Evolutionary conservation across 2,888 invertebrate species (phyloP).

Genomic region (Pristionchus maxplancki): DNA sequence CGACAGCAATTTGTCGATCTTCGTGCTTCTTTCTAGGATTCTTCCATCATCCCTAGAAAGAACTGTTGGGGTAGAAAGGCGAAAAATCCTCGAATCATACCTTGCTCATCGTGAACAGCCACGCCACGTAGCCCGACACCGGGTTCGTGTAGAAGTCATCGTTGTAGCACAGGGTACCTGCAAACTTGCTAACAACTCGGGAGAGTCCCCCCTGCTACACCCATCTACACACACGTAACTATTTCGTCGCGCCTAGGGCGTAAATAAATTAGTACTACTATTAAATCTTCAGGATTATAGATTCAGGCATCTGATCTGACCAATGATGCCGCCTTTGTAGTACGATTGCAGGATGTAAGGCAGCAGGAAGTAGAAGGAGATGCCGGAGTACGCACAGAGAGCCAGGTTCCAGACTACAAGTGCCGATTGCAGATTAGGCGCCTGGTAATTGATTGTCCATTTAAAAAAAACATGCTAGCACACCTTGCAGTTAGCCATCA

Average conservation of each 20-base stretch:
- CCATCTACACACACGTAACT: no score
- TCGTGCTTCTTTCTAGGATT: no score
- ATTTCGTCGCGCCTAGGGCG: no score
- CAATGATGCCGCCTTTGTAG: slow-evolving; percentile 17
- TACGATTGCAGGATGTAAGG: slow-evolving; percentile 80
- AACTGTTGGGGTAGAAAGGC: not conserved
- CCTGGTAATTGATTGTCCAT: not conserved
- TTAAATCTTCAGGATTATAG: no score
- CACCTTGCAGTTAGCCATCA: slow-evolving; percentile 77
- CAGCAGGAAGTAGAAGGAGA: slow-evolving; percentile 89
- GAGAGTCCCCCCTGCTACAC: no score
- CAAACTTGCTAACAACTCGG: no score
- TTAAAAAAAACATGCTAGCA: not conserved
- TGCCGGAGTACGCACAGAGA: slow-evolving; percentile 94
- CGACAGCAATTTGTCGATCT: no score
- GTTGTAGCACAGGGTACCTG: slow-evolving; percentile 74
- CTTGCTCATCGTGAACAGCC: slow-evolving; percentile 96
- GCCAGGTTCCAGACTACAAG: slow-evolving; percentile 80
- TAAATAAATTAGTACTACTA: no score
- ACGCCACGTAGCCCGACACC: slow-evolving; percentile 94
- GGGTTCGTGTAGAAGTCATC: slow-evolving; percentile 73
- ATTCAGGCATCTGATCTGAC: no score
- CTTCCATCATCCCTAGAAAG: no score
- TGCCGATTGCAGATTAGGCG: not conserved
- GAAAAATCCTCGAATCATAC: not conserved